Evolutionary conservation across 2,888 invertebrate genomes (phyloP), one percentile per base, ranked within the genome.

Genomic region (Cosmopolites sordidus): DNA sequence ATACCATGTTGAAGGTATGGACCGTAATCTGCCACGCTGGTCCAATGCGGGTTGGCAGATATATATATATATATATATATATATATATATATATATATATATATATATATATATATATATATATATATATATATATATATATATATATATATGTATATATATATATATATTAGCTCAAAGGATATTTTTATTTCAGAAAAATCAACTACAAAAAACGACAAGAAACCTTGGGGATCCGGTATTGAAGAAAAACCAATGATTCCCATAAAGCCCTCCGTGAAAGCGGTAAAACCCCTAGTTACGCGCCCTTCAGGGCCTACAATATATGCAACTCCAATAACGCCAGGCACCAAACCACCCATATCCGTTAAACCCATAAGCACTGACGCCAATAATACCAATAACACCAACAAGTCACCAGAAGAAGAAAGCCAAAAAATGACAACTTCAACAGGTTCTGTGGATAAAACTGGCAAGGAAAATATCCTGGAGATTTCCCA

Each of bases 241-340:
- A 63, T 65, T 8, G 80, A 79, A 58, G 80, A 80, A 55, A 86
- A 85, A 69, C 89, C 88, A 1, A 78, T 80, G 9, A 84, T 89
- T 58, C 87, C 88, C 9, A 80, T 80, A 5, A 84, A 83, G 70
- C 83, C 81, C 63, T 83, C 81, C 44, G 79, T 81, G 62, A 83
- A 82, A 63, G 79, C 83, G 41, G 78, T 80, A 46, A 82, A 82
- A 65, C 81, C 81, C 1, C 71, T 77, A 17, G 69, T 77, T 37
- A 73, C 75, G 9, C 75, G 78, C 73, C 77, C 60, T 5, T 74
- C 75, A 14, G 75, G 74, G 27, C 74, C 79, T 6, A 85, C 86
- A 6, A 87, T 88, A 51, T 92, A 92, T 68, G 92, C 92, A 12
- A 92, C 90, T 6, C 92, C 92, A 8, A 77, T 79, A 16, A 66